Evolutionary conservation across 2,888 invertebrate genomes (phyloP).

Genomic region (Conomelus anceps): DNA sequence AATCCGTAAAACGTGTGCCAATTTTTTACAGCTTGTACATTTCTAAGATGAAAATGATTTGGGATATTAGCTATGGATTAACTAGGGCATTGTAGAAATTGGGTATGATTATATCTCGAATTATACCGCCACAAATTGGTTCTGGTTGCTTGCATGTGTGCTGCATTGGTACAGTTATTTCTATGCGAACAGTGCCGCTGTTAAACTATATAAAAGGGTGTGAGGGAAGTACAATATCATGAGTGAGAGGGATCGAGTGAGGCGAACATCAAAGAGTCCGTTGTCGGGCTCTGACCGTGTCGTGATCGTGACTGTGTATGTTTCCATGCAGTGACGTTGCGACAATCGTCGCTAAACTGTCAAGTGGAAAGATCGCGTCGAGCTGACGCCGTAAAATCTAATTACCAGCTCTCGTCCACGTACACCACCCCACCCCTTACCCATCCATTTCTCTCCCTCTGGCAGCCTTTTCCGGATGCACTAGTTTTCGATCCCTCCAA

Average conservation of each 20-base stretch:
- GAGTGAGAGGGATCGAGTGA: not conserved
- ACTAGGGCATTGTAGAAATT: too few species aligned
- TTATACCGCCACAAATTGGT: not conserved
- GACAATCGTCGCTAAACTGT: not conserved
- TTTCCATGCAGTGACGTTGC: not conserved
- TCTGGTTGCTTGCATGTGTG: not conserved
- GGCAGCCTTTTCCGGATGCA: not conserved
- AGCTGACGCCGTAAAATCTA: not conserved
- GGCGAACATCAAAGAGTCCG: not conserved
- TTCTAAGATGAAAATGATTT: too few species aligned
- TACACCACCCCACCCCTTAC: not conserved
- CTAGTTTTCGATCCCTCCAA: not conserved
- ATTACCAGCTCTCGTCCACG: not conserved
- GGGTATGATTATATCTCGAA: not conserved
- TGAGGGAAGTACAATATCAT: not conserved
- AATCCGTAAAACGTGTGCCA: too few species aligned
- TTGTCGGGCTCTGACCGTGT: too few species aligned
- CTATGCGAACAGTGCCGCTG: not conserved
- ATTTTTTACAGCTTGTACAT: too few species aligned
- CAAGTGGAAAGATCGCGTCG: not conserved
- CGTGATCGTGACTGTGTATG: not conserved
- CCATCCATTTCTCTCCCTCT: not conserved
- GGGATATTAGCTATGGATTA: not conserved
- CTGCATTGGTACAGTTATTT: too few species aligned
- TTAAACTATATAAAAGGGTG: not conserved